Conservation (phyloP, 2,113 vertebrate species). For the Mobula hypostoma region DNA sequence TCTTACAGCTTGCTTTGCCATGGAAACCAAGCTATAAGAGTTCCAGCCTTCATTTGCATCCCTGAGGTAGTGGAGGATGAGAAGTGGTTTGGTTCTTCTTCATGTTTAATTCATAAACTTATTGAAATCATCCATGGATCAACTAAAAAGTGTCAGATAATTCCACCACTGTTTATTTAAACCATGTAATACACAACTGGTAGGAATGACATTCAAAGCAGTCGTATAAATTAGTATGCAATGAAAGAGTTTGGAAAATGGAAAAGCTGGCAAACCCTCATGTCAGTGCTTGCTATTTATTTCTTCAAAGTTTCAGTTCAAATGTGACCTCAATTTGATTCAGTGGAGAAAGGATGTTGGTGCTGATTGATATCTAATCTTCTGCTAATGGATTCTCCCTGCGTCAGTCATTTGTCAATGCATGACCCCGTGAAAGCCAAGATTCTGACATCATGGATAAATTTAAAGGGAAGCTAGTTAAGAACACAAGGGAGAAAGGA, state of each 20-base stretch:
- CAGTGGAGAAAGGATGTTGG: constrained; percentile 9
- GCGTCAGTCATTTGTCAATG: neutral
- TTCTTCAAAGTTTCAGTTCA: constrained; percentile 25
- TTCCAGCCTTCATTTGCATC: neutral
- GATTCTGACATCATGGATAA: neutral
- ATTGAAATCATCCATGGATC: neutral
- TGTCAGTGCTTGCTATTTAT: neutral
- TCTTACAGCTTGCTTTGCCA: neutral
- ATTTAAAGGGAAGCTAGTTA: neutral
- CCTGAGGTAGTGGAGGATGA: neutral
- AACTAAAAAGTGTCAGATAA: neutral
- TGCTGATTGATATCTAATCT: constrained; percentile 17
- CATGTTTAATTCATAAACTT: neutral
- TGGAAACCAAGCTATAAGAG: neutral
- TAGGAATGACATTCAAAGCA: too few relatives aligned
- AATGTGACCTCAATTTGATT: constrained; percentile 2
- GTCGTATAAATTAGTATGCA: neutral
- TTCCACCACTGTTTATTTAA: neutral
- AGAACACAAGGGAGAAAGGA: neutral
- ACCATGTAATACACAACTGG: neutral
- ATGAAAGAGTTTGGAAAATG: constrained; percentile 24
- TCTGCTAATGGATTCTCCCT: neutral
- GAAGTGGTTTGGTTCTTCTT: neutral
- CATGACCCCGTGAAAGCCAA: neutral
- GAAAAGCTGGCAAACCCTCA: neutral